Conservation (phyloP, 2,797 vertebrate genomes). For the Danio choprae region DNA sequence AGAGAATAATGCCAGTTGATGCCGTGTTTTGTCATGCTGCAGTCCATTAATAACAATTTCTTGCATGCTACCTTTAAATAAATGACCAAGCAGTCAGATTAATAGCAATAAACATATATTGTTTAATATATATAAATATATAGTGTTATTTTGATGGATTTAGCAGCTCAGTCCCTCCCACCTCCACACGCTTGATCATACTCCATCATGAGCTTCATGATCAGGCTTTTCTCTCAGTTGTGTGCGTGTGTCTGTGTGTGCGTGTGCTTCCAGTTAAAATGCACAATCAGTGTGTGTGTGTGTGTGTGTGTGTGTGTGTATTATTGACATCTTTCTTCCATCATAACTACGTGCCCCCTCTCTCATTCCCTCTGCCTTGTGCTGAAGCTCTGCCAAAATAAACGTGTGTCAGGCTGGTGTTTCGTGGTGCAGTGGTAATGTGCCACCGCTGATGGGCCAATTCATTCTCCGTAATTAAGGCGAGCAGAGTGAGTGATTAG, state of each 20-base stretch:
- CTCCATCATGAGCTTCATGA: not conserved
- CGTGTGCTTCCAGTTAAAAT: not conserved
- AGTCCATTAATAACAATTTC: not conserved
- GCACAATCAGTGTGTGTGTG: not conserved
- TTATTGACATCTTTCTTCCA: slow-evolving; percentile 43
- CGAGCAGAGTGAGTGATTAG: slow-evolving; percentile 52
- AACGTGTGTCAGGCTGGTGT: slow-evolving; percentile 22
- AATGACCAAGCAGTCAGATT: slow-evolving; percentile 6
- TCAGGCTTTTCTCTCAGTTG: not conserved
- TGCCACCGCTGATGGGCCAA: slow-evolving; percentile 52
- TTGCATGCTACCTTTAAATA: not conserved
- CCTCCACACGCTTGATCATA: not conserved
- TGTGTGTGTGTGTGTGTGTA: slow-evolving; percentile 14
- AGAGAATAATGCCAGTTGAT: not conserved
- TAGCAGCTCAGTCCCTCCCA: slow-evolving; percentile 5
- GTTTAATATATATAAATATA: too few relatives aligned
- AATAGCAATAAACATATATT: slow-evolving; percentile 1
- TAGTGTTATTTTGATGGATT: slow-evolving; percentile 23
- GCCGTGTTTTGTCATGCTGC: not conserved
- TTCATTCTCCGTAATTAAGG: slow-evolving; percentile 61
- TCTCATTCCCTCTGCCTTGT: not conserved
- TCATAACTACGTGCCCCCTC: slow-evolving; percentile 4
- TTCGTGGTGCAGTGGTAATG: slow-evolving; percentile 9
- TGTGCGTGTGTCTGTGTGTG: not conserved
- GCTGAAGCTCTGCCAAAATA: slow-evolving; percentile 39